These are phyloP conservation scores for Esox masquinongy DNA, from an alignment of 2,797 vertebrate species.

Conservation along the genomic window DNA sequence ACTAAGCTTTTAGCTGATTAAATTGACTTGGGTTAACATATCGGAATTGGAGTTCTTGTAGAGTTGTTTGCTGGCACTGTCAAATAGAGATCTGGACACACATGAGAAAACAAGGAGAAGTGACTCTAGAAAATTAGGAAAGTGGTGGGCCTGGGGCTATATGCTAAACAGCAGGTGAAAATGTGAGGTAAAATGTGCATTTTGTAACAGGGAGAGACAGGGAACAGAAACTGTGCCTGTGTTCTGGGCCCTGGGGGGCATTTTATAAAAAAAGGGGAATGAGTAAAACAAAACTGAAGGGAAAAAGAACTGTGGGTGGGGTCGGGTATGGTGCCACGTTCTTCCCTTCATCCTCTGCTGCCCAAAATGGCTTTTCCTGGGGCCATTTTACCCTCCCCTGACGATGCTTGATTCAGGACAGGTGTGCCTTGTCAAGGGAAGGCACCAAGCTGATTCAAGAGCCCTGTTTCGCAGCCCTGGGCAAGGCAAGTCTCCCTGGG, in stretches of 20 bases:
- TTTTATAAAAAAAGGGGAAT: neutral
- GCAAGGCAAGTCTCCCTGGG: no score
- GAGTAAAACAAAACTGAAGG: neutral
- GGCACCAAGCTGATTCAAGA: no score
- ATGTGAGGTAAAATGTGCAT: neutral
- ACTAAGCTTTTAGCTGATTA: neutral
- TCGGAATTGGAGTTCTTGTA: neutral
- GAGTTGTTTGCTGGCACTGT: neutral
- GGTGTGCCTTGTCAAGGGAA: neutral
- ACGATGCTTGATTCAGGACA: neutral
- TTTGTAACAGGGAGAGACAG: no score
- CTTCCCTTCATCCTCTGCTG: no score
- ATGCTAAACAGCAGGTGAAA: neutral
- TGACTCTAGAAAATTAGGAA: neutral
- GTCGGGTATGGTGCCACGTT: no score
- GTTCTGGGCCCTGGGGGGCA: neutral
- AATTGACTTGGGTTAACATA: constrained; percentile 12
- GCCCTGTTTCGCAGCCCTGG: no score
- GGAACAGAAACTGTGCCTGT: no score
- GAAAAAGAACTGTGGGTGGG: no score
- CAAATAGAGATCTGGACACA: neutral
- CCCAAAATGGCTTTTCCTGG: no score
- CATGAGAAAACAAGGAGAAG: neutral
- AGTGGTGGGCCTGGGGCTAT: neutral
- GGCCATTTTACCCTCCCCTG: no score